A percentile compares a stretch with the other conserved stretches of the same genome.
Conservation (phyloP, 2,113 vertebrate species). For the Peromyscus maniculatus region DNA sequence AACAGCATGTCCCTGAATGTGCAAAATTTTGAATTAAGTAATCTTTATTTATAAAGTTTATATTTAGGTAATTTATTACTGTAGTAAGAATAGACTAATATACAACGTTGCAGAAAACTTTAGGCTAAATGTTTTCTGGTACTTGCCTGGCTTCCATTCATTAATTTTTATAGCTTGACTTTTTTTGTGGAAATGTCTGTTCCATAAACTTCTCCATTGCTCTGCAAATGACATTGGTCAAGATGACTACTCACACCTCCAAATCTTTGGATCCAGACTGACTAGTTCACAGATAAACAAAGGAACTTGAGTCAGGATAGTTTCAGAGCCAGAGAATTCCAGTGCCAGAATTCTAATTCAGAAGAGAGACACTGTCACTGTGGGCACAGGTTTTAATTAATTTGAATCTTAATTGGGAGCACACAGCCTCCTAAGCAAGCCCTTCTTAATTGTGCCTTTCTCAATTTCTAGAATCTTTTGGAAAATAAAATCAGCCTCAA, state of each 20-base stretch:
- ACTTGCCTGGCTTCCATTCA: not conserved
- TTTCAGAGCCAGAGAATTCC: not conserved
- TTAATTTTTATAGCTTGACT: not conserved
- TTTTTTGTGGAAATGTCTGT: not conserved
- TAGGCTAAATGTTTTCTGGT: not conserved
- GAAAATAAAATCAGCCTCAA: constrained; percentile 55
- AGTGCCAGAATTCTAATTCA: not conserved
- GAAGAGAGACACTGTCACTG: constrained; percentile 39
- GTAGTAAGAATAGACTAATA: not conserved
- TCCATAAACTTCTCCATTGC: not conserved
- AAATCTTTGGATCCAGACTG: not conserved
- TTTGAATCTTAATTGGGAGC: not conserved
- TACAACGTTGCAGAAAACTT: not conserved
- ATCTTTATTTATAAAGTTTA: too few relatives aligned
- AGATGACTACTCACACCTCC: not conserved
- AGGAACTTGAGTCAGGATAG: not conserved
- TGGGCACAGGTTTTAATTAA: not conserved
- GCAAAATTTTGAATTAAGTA: not conserved
- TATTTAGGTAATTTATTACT: too few relatives aligned
- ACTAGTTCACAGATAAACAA: constrained; percentile 39
- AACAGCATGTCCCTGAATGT: not conserved
- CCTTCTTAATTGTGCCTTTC: constrained; percentile 9
- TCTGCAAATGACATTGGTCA: not conserved
- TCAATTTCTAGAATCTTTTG: constrained; percentile 51
- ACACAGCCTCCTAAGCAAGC: not conserved